Percentiles rank a stretch among this genome's conserved stretches.
These are phyloP conservation scores for Melanerpes aurifrons DNA, from an alignment of 2,113 vertebrate species.

Conservation along the genomic window DNA sequence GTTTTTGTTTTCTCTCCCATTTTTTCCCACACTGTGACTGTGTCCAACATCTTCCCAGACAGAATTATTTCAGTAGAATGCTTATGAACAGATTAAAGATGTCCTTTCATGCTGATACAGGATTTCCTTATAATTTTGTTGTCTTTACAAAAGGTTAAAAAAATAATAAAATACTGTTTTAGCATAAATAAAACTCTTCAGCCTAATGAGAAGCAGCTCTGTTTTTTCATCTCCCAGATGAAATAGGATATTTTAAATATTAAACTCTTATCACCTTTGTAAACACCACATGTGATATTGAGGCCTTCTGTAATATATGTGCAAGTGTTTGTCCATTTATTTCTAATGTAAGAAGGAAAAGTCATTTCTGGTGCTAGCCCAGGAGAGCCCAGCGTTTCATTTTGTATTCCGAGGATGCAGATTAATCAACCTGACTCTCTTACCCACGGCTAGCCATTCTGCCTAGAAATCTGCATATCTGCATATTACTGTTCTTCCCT, in stretches of 20 bases:
- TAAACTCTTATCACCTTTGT: constrained; percentile 29
- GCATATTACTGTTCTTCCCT: constrained; percentile 88
- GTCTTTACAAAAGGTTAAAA: neutral
- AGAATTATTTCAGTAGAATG: neutral
- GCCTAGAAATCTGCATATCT: constrained; percentile 95
- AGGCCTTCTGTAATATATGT: constrained; percentile 52
- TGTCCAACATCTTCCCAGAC: neutral
- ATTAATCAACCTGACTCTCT: constrained; percentile 90
- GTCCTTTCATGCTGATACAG: neutral
- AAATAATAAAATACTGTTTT: neutral
- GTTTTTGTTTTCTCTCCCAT: neutral
- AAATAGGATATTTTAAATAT: constrained; percentile 50
- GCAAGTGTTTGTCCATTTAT: constrained; percentile 66
- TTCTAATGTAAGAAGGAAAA: constrained; percentile 72
- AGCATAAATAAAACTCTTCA: constrained; percentile 22
- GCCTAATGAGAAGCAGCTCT: neutral
- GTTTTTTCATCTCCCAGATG: neutral
- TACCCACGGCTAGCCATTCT: constrained; percentile 83
- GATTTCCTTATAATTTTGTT: neutral
- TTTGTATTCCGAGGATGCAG: constrained; percentile 89
- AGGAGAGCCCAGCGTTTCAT: constrained; percentile 85
- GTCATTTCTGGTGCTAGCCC: constrained; percentile 80
- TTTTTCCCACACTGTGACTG: neutral
- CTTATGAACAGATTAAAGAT: neutral
- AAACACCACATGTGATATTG: constrained; percentile 33